These are phyloP conservation scores for Drosophila varians DNA, from an alignment of 1,140 invertebrate genomes.

Conservation along the genomic window DNA sequence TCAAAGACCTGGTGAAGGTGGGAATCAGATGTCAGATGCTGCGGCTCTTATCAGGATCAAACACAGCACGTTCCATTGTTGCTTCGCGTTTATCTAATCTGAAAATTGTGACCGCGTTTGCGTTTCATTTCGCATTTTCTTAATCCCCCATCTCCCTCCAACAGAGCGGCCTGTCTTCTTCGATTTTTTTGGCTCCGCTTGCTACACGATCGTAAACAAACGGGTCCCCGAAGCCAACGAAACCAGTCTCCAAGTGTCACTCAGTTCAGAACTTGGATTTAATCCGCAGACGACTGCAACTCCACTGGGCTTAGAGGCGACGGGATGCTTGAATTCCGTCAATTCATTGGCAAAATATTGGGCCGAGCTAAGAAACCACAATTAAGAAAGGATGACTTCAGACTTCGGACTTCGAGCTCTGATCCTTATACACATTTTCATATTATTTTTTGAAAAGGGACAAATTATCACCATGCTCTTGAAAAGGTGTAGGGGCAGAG, in stretches of 20 bases:
- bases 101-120: constrained; percentile 36
- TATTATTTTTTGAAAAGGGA: no score
- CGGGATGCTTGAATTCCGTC: no score
- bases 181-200: neutral
- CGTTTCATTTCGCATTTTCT: constrained; percentile 5
- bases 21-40: constrained; percentile 27
- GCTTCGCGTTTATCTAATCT: constrained; percentile 67
- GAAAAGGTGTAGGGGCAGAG: no score
- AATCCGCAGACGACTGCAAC: neutral
- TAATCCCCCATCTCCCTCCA: neutral
- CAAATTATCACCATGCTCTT: no score
- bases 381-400: no score
- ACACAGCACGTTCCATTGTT: constrained; percentile 79
- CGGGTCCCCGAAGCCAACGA: neutral
- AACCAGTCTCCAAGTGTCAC: neutral
- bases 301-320: neutral
- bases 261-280: neutral
- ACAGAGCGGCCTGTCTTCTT: neutral
- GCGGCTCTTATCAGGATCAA: constrained; percentile 64
- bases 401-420: no score
- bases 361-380: no score
- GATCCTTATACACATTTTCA: no score
- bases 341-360: no score
- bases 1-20: constrained; percentile 11
- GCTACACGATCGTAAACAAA: constrained; percentile 7